phyloP scores from a whole-genome alignment of 1,140 invertebrate genomes.

The Drosophila erecta region DNA sequence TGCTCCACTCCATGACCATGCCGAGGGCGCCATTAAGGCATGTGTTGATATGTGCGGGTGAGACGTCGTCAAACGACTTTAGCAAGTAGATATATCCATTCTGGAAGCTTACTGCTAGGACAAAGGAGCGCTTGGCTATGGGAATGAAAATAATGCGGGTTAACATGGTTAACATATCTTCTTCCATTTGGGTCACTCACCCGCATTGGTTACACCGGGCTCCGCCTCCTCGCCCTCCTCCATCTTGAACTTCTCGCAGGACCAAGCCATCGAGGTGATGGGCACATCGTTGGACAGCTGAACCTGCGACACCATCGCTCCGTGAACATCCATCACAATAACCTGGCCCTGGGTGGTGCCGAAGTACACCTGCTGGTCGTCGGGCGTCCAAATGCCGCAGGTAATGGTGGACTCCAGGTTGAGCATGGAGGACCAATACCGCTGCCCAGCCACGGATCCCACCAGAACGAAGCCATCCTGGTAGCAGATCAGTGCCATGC shows the following conservation, averaged over 20 bases:
- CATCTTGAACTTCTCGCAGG: slow-evolving; percentile 99
- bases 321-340: slow-evolving; percentile 98
- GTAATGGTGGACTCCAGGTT: slow-evolving; percentile 97
- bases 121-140: slow-evolving; percentile 88
- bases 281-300: slow-evolving; percentile 91
- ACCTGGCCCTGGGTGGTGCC: slow-evolving; percentile 96
- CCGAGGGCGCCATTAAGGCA: slow-evolving; percentile 88
- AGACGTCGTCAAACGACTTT: slow-evolving; percentile 96
- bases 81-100: slow-evolving; percentile 95
- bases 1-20: slow-evolving; percentile 97
- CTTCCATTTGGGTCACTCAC: slow-evolving; percentile 48
- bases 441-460: slow-evolving; percentile 97
- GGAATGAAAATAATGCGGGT: slow-evolving; percentile 20
- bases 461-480: slow-evolving; percentile 98
- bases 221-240: slow-evolving; percentile 94
- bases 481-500: slow-evolving; percentile 99
- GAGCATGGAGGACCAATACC: slow-evolving; percentile 99
- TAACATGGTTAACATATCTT: too few relatives aligned
- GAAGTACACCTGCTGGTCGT: slow-evolving; percentile 98
- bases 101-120: slow-evolving; percentile 94
- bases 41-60: slow-evolving; percentile 90
- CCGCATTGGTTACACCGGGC: slow-evolving; percentile 85
- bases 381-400: slow-evolving; percentile 98
- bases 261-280: slow-evolving; percentile 97
- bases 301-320: slow-evolving; percentile 96